Base-by-base conservation (phyloP, 2,797 vertebrate genomes). In the Luscinia luscinia region DNA sequence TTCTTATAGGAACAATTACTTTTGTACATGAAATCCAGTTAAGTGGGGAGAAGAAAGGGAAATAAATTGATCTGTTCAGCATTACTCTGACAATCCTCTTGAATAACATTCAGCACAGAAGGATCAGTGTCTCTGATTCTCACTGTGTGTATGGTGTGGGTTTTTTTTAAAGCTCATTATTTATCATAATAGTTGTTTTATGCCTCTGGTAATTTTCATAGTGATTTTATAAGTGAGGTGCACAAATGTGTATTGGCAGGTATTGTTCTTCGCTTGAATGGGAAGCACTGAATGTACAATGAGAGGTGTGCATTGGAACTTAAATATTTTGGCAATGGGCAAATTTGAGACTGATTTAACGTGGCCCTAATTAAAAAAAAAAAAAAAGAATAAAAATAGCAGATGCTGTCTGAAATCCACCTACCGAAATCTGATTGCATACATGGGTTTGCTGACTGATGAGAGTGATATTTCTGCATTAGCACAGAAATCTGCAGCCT, bases 1-100 rank as follows among this genome's bases (percentile, higher is more conserved):
- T 96, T 86, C 78, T 94, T 91, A 72, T 13, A 67, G 92, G 63
- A 94, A 55, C 85, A 81, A 89, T 84, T 94, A 91, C 89, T 96
- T 85, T 72, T 78, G 66, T 75, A 34, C 82, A 77, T 90, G 49
- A 94, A 95, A 93, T 93, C 73, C 83, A 93, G 43, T 92, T 91
- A 89, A 88, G 79, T 41, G 78, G 82, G 40, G 77, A 91, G 58
- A 90, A 96, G 86, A 94, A 83, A 93, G 52, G 41, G 77, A 87
- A 89, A 91, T 70, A 70, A 95, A 94, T 83, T 59, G 89, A 92
- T 94, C 84, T 75, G 75, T 87, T 95, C 84, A 91, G 79, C 67
- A n/a, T 67, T 30, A 51, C 19, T 9, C 77, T 78, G 87, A 57
- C 93, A 94, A 72, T 85, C 76, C 32, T 64, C 81, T 83, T 89